A percentile compares a stretch with the other conserved stretches of the same genome.
Evolutionary conservation across 2,888 invertebrate genomes (phyloP).

Genomic region (Trisateles emortualis): DNA sequence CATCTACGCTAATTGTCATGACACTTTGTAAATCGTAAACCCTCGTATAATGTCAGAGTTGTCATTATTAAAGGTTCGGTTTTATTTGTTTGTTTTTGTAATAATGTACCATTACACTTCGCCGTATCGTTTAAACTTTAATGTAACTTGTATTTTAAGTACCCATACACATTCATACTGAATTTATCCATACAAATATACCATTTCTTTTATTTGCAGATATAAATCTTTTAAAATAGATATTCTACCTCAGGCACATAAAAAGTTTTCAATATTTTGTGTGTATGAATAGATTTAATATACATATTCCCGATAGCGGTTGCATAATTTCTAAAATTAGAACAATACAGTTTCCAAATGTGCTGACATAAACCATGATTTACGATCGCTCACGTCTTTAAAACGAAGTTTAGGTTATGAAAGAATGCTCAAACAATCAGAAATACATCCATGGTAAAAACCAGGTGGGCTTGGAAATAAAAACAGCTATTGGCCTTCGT

Average conservation of each 20-base stretch:
- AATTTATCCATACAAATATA: slow-evolving; percentile 24
- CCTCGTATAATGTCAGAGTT: slow-evolving; percentile 58
- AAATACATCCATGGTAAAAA: slow-evolving; percentile 70
- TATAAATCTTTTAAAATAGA: slow-evolving; percentile 9
- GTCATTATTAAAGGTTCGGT: slow-evolving; percentile 37
- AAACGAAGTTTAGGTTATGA: slow-evolving; percentile 77
- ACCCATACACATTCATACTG: slow-evolving; percentile 22
- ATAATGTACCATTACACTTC: slow-evolving; percentile 35
- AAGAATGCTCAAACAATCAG: slow-evolving; percentile 74
- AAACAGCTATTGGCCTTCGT: slow-evolving; percentile 70
- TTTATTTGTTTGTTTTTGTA: slow-evolving; percentile 32
- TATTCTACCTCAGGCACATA: slow-evolving; percentile 15
- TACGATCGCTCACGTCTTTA: slow-evolving; percentile 73
- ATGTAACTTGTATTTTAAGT: slow-evolving; percentile 36
- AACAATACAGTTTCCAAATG: slow-evolving; percentile 68
- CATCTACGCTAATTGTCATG: slow-evolving; percentile 60
- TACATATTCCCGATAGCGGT: slow-evolving; percentile 46
- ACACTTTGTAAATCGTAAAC: slow-evolving; percentile 55
- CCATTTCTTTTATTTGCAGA: slow-evolving; percentile 21
- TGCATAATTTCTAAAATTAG: slow-evolving; percentile 74
- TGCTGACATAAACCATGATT: slow-evolving; percentile 74
- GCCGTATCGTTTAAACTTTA: slow-evolving; percentile 38
- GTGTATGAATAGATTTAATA: slow-evolving; percentile 36
- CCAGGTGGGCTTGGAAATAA: slow-evolving; percentile 75
- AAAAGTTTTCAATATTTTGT: slow-evolving; percentile 19